These are phyloP conservation scores for Aurelia sp. DNA, from an alignment of 30 jellyfish, hydroid and myxozoan genomes.

Conservation along the genomic window DNA sequence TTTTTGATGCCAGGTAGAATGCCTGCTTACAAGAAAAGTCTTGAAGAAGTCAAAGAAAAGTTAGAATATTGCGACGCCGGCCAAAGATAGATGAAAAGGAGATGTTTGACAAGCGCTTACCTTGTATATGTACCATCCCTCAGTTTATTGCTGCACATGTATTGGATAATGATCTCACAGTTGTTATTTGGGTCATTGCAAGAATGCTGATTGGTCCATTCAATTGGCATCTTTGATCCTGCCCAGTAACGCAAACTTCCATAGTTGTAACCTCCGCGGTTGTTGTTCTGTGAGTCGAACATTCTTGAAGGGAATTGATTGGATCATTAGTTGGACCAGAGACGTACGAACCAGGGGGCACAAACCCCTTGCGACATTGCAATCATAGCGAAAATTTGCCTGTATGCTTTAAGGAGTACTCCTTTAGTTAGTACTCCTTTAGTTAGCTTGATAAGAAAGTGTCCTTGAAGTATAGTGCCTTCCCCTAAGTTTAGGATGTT, in stretches of 20 bases:
- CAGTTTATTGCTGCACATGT: constrained; percentile 67
- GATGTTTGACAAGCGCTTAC: constrained; percentile 13
- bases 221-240: constrained; percentile 77
- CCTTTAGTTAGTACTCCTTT: too few relatives aligned
- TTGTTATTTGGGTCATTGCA: constrained; percentile 82
- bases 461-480: too few relatives aligned
- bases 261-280: constrained; percentile 88
- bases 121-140: constrained; percentile 74
- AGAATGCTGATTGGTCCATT: constrained; percentile 92
- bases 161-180: constrained; percentile 81
- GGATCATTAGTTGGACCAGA: too few relatives aligned
- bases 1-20: too few relatives aligned
- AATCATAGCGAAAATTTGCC: too few relatives aligned
- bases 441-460: too few relatives aligned
- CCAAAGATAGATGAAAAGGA: background rate
- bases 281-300: constrained; percentile 83
- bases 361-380: too few relatives aligned
- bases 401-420: too few relatives aligned
- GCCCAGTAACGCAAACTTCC: constrained; percentile 69
- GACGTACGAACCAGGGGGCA: too few relatives aligned
- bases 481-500: too few relatives aligned
- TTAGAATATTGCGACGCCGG: background rate
- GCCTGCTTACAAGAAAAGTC: too few relatives aligned
- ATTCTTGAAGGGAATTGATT: constrained; percentile 25
- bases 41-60: too few relatives aligned